Conservation (phyloP, 1,140 invertebrate species). For the Rhizoglyphus robini region DNA sequence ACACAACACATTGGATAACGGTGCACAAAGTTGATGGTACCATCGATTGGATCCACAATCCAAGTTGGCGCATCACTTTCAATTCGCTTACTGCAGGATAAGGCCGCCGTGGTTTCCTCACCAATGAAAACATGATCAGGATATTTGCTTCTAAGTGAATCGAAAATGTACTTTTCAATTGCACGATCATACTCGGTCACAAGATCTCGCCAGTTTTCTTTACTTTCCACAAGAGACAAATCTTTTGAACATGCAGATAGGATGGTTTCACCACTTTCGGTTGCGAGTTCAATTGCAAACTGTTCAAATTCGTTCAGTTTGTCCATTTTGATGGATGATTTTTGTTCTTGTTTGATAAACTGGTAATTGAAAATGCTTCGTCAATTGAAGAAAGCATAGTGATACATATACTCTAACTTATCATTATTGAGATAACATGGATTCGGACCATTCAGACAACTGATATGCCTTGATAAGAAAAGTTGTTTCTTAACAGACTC, state of each 20-base stretch:
- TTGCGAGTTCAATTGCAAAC: constrained; percentile 41
- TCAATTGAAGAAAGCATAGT: no score
- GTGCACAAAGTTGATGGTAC: constrained; percentile 32
- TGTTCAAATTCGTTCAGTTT: constrained; percentile 42
- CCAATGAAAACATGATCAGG: constrained; percentile 89
- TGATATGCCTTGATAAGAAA: no score
- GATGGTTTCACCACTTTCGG: constrained; percentile 47
- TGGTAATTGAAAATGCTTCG: no score
- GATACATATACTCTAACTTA: no score
- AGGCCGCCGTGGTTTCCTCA: constrained; percentile 64
- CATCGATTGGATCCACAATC: constrained; percentile 89
- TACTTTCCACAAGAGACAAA: constrained; percentile 49
- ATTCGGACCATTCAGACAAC: no score
- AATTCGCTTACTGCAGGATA: constrained; percentile 17
- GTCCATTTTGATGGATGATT: no score
- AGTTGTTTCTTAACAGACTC: no score
- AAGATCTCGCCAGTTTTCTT: constrained; percentile 69
- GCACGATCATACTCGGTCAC: constrained; percentile 90
- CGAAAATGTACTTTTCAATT: constrained; percentile 73
- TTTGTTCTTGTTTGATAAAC: no score
- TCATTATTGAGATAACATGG: no score
- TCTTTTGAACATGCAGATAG: constrained; percentile 47
- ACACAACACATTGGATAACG: constrained; percentile 30
- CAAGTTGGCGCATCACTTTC: constrained; percentile 84
- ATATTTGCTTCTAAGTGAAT: constrained; percentile 56